These are phyloP conservation scores for Trichosurus vulpecula DNA, from an alignment of 2,797 vertebrate genomes.

Conservation along the genomic window DNA sequence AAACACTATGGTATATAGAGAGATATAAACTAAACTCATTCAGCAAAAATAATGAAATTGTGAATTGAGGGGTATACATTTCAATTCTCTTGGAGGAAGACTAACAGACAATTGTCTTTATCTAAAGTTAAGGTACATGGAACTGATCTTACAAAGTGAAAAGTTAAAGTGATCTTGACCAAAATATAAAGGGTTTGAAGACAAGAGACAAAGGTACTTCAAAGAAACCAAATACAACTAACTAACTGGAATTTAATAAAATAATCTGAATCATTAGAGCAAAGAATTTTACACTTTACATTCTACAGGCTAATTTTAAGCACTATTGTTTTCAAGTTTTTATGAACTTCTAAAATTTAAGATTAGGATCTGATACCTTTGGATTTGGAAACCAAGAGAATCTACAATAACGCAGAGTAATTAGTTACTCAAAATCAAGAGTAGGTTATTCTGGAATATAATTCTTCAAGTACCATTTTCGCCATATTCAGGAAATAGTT, in stretches of 20 bases:
- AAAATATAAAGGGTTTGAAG: constrained; percentile 37
- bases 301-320: neutral
- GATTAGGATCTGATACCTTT: constrained; percentile 29
- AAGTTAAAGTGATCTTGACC: neutral
- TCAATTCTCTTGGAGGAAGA: neutral
- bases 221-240: neutral
- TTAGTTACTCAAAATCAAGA: constrained; percentile 4
- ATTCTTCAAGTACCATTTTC: neutral
- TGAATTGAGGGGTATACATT: neutral
- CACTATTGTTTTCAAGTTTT: constrained; percentile 35
- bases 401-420: neutral
- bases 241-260: constrained; percentile 30
- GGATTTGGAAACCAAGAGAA: constrained; percentile 43
- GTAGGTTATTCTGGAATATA: neutral
- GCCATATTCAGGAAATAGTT: constrained; percentile 29
- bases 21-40: neutral
- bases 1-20: neutral
- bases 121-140: neutral
- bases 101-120: constrained; percentile 5
- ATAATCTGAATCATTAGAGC: constrained; percentile 21
- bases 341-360: constrained; percentile 8
- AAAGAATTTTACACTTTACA: constrained; percentile 6
- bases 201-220: neutral
- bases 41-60: neutral
- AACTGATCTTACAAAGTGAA: constrained; percentile 23